Evolutionary conservation across 2,888 invertebrate species (phyloP).

Genomic region (Stegophylla sp.): DNA sequence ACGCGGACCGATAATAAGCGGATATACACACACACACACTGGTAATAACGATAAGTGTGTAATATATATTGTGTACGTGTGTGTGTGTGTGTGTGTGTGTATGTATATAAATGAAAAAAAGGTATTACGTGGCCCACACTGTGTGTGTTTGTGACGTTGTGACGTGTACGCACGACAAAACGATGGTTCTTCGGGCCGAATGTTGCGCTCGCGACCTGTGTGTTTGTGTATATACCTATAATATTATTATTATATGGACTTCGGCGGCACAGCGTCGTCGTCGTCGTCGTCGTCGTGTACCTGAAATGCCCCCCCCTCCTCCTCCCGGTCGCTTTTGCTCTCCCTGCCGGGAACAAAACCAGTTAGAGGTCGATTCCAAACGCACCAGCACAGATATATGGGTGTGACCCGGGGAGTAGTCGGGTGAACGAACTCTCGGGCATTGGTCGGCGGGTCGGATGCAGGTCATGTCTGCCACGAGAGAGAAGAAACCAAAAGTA

Average conservation of each 20-base stretch:
- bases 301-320: conserved; percentile 2
- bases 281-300: no score
- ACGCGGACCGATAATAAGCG: neutral
- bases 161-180: neutral
- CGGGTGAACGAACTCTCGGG: conserved; percentile 54
- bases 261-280: conserved; percentile 33
- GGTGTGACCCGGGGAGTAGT: conserved; percentile 46
- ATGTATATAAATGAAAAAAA: no score
- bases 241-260: conserved; percentile 17
- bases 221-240: neutral
- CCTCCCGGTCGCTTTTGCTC: conserved; percentile 27
- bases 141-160: no score
- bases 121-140: no score
- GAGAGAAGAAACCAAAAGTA: conserved; percentile 56
- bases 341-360: conserved; percentile 48
- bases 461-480: conserved; percentile 46
- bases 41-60: neutral
- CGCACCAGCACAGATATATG: no score
- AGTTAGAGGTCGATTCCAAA: conserved; percentile 54
- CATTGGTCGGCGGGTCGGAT: conserved; percentile 31
- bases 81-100: neutral
- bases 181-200: neutral
- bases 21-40: neutral
- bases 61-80: neutral
- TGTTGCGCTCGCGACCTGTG: neutral